Evolutionary conservation across 2,113 vertebrate species (phyloP).

Genomic region (Xiphophorus maculatus): DNA sequence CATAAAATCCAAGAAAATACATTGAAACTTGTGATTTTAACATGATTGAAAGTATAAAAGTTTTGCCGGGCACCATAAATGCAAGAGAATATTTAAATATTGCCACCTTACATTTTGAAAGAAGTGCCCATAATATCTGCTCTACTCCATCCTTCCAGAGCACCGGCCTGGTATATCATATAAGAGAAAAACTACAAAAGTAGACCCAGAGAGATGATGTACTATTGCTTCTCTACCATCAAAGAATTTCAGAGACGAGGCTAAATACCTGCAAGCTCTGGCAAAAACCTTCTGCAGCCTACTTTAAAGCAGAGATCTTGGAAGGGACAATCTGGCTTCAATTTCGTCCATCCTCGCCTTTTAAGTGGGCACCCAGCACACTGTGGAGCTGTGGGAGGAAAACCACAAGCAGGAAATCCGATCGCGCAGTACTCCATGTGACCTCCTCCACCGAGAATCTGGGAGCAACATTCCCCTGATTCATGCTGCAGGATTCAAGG

Average conservation of each 20-base stretch:
- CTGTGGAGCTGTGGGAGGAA: conserved; percentile 40
- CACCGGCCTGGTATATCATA: conserved; percentile 14
- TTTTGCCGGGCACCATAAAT: neutral
- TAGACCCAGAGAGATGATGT: neutral
- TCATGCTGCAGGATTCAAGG: conserved; percentile 60
- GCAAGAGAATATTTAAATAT: neutral
- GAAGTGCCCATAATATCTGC: conserved; percentile 19
- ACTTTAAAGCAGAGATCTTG: conserved; percentile 30
- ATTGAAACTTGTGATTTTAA: too few species aligned
- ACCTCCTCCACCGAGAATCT: conserved; percentile 65
- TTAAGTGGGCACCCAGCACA: conserved; percentile 51
- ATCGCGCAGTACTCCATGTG: conserved; percentile 69
- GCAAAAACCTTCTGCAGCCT: conserved; percentile 21
- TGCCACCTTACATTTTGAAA: neutral
- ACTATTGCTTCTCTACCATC: conserved; percentile 5
- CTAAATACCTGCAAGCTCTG: conserved; percentile 14
- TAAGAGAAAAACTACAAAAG: conserved; percentile 29
- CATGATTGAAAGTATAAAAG: neutral
- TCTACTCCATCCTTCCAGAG: conserved; percentile 12
- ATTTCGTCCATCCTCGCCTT: conserved; percentile 69
- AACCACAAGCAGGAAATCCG: conserved; percentile 66
- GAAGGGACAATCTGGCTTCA: conserved; percentile 62
- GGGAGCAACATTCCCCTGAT: conserved; percentile 60
- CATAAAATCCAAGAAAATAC: neutral
- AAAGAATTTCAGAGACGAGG: conserved; percentile 18